Evolutionary conservation across 2,888 invertebrate genomes (phyloP), one percentile per base, ranked within the genome.

Genomic region (Acanthosoma haemorrhoidale): DNA sequence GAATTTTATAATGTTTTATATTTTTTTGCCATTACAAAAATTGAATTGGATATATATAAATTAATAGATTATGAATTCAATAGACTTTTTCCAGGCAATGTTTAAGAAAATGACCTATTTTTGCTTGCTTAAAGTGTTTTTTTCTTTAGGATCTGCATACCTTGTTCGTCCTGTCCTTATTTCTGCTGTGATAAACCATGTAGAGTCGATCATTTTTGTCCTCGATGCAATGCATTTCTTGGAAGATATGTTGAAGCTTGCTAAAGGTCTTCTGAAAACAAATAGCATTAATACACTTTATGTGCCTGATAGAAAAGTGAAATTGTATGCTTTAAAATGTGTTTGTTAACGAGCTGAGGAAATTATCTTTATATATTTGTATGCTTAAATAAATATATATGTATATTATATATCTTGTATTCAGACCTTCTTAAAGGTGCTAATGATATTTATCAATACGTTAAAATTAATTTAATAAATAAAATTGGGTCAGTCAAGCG

Each of bases 131-230:
- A 60, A 41, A 15, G 25, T 64, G 31, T 51, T 34, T 51, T 64
- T 25, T 70, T 57, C 16, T 70, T 60, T 43, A 72, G 71, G n/a
- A 11, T 61, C 39, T 70, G 72, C 68, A 36, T 36, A 21, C 70
- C 11, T 18, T 72, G 70, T 41, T 64, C 70, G 16, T 72, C 61
- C 63, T 68, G 67, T 16, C 72, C 72, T 21, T 72, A 70, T 60
- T 70, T 70, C 63, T 36, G 38, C 51, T 70, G 70, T 29, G 68
- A 67, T 51, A 32, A 32, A 29, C 67, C 67, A 4, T 79, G 80
- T 73, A 77, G 77, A 25, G 78, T 78, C 66, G 82, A 81, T 70
- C 83, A 83, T 73, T 83, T 81, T 73, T 84, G 84, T 74, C 82
- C 81, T 32, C 76, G 79, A 51, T 84, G 84, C 75, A 77, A 78